Base-by-base conservation (phyloP, 2,113 vertebrate genomes). In the Tragelaphus scriptus region DNA sequence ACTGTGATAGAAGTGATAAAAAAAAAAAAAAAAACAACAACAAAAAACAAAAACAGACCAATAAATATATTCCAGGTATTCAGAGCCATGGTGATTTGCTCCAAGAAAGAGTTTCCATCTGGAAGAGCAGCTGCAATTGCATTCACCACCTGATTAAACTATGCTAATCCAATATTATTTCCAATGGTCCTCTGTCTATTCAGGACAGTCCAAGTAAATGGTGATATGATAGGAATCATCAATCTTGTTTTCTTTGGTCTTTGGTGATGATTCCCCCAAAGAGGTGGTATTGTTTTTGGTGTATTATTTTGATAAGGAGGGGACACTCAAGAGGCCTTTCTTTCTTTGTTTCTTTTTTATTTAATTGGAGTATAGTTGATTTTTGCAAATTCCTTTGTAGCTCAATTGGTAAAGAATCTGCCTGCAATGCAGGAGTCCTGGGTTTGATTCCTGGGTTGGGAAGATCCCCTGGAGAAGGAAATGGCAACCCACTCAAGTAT, bases 91-190 rank as follows among this genome's bases (percentile, higher is more conserved):
- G 30, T 51, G 56, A 89, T 96, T 86, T 96, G 47, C 49, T 97
- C 21, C 32, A 95, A 63, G 58, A 88, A 94, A 94, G 44, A 80
- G 55, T 58, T 15, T 3, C 90, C 94, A 96, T 96, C 77, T 98
- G 88, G 40, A 81, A 55, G 6, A 79, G 59, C 84, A 90, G 53
- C 56, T 96, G 61, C 55, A 79, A 49, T 82, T 71, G 58, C 56
- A 95, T 44, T 96, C 8, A 30, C n/a, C 59, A 88, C 40, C 75
- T 82, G 80, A 94, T 88, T 95, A 96, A 36, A 40, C 26, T 96
- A 88, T 90, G 17, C 36, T 95, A 56, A 96, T 95, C 8, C 63
- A 91, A 55, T 82, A 59, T 32, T 14, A 63, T 90, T 75, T 81
- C 26, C 21, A 85, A 91, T 36, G 36, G 51, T 58, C 19, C 81